These are phyloP conservation scores for Neosilurus mollespiculum DNA, from an alignment of 2,797 vertebrate species.

Conservation along the genomic window DNA sequence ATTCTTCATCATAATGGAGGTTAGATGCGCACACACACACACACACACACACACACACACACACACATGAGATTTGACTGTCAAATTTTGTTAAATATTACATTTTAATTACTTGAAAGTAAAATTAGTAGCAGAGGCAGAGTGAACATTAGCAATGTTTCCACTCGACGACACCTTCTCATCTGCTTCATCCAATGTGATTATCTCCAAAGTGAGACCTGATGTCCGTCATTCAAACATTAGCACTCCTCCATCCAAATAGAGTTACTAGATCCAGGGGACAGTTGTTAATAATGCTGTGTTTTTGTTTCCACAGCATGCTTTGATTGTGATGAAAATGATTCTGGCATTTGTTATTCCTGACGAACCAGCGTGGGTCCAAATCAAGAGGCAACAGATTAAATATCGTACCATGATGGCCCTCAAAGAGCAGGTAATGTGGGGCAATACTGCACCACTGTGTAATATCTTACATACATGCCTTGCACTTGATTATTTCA, in stretches of 20 bases:
- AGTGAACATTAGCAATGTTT: neutral
- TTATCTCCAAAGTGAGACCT: neutral
- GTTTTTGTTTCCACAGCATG: slow-evolving; percentile 65
- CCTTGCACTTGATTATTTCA: neutral
- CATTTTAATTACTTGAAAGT: neutral
- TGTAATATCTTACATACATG: neutral
- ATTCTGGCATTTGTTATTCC: slow-evolving; percentile 74
- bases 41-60: neutral
- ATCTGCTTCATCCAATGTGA: neutral
- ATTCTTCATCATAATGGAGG: slow-evolving; percentile 73
- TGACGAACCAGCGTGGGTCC: slow-evolving; percentile 77
- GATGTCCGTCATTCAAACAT: neutral
- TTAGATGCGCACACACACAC: slow-evolving; percentile 47
- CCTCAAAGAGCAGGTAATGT: slow-evolving; percentile 69
- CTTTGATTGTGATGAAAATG: slow-evolving; percentile 73
- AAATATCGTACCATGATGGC: slow-evolving; percentile 76
- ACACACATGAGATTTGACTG: neutral
- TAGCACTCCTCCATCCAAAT: too few relatives aligned
- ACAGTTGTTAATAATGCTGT: neutral
- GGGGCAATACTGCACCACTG: neutral
- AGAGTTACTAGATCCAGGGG: too few relatives aligned
- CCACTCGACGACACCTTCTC: neutral
- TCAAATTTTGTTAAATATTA: slow-evolving; percentile 1
- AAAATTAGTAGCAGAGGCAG: neutral
- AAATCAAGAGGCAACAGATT: slow-evolving; percentile 70